Conservation (phyloP, 2,797 vertebrate species). For the Macropodus opercularis region DNA sequence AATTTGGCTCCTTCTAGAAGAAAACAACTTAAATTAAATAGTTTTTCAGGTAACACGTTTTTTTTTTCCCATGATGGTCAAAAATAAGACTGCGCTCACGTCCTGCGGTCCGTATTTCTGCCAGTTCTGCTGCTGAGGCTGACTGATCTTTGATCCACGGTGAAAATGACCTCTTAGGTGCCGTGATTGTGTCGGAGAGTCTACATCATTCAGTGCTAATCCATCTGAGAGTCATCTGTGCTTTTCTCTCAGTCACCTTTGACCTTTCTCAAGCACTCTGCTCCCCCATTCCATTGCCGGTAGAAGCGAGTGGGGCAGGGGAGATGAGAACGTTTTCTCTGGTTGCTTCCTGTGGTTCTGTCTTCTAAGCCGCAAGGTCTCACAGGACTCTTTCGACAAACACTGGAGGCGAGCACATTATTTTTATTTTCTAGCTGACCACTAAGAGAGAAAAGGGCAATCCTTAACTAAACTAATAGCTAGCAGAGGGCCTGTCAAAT, state of each 20-base stretch:
- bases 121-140: constrained; percentile 23
- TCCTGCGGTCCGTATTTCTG: background rate
- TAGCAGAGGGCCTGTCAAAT: constrained; percentile 61
- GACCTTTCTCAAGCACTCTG: constrained; percentile 77
- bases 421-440: constrained; percentile 71
- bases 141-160: constrained; percentile 29
- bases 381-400: constrained; percentile 58
- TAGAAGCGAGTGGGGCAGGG: background rate
- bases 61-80: background rate
- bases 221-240: constrained; percentile 78
- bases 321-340: constrained; percentile 59
- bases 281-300: constrained; percentile 62
- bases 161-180: constrained; percentile 67
- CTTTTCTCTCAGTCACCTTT: constrained; percentile 75
- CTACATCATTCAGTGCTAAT: constrained; percentile 76
- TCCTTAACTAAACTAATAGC: constrained; percentile 61
- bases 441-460: constrained; percentile 55
- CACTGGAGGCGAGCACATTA: constrained; percentile 59
- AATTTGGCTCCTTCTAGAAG: constrained; percentile 7
- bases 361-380: constrained; percentile 72
- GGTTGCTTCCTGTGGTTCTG: constrained; percentile 73
- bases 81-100: background rate
- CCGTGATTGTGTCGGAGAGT: constrained; percentile 71
- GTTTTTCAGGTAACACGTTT: background rate
- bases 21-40: constrained; percentile 3